Percentiles rank a stretch among this genome's conserved stretches.
These are phyloP conservation scores for Adela reaumurella DNA, from an alignment of 2,888 invertebrate species.

Conservation along the genomic window DNA sequence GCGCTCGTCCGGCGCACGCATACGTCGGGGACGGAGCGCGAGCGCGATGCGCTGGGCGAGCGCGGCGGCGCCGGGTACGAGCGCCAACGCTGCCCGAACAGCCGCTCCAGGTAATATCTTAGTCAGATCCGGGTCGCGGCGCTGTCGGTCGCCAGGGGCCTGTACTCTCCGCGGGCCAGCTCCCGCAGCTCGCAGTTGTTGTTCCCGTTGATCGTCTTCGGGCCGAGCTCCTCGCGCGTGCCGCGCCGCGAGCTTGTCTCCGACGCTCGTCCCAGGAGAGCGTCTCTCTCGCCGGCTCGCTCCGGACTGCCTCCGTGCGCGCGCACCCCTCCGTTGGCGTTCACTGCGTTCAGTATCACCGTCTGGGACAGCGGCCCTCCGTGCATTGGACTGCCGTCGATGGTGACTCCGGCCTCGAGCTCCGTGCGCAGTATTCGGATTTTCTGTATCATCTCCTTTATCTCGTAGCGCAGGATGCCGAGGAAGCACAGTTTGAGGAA, in stretches of 20 bases:
- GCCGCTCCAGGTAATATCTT: slow-evolving; percentile 72
- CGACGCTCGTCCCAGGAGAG: slow-evolving; percentile 46
- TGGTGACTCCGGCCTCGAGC: slow-evolving; percentile 49
- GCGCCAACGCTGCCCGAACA: slow-evolving; percentile 61
- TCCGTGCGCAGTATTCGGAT: slow-evolving; percentile 75
- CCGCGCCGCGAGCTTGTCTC: slow-evolving; percentile 42
- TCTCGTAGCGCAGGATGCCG: slow-evolving; percentile 81
- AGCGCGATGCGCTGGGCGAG: slow-evolving; percentile 13
- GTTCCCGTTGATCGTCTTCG: slow-evolving; percentile 67
- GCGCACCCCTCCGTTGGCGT: slow-evolving; percentile 58
- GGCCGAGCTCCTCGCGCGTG: slow-evolving; percentile 43
- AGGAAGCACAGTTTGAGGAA: slow-evolving; percentile 87
- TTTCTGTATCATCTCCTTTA: slow-evolving; percentile 89
- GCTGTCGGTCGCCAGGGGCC: slow-evolving; percentile 49
- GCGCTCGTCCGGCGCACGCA: slow-evolving; percentile 22
- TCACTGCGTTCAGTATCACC: slow-evolving; percentile 50
- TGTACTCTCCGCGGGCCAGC: slow-evolving; percentile 54
- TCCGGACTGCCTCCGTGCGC: slow-evolving; percentile 51
- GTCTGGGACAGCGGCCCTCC: slow-evolving; percentile 48
- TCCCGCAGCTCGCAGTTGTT: slow-evolving; percentile 79
- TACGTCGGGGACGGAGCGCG: slow-evolving; percentile 17
- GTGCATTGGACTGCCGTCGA: slow-evolving; percentile 43
- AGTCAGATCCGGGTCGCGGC: slow-evolving; percentile 66
- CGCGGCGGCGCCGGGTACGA: slow-evolving; percentile 30
- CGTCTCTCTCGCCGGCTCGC: slow-evolving; percentile 58